phyloP scores from a whole-genome alignment of 2,113 vertebrate species.

The Panthera leo region DNA sequence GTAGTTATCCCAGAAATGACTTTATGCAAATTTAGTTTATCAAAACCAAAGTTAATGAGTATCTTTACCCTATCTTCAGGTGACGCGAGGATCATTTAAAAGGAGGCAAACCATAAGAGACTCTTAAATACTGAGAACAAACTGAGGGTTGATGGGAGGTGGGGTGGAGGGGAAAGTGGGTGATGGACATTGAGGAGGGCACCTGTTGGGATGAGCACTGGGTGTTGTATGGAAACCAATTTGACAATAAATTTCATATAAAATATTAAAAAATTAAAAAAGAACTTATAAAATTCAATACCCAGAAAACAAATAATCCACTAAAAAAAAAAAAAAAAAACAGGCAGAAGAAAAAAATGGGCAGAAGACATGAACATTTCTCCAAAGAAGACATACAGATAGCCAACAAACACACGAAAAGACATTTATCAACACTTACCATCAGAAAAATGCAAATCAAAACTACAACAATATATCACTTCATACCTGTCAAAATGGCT shows the following conservation, averaged over 20 bases:
- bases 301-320: not conserved
- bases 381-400: not conserved
- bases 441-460: not conserved
- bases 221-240: too few relatives aligned
- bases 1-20: not conserved
- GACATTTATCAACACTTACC: not conserved
- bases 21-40: not conserved
- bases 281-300: not conserved
- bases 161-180: too few relatives aligned
- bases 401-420: not conserved
- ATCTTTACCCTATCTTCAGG: not conserved
- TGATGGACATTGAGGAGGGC: too few relatives aligned
- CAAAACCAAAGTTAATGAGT: slow-evolving; percentile 3
- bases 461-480: not conserved
- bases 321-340: not conserved
- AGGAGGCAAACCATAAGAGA: too few relatives aligned
- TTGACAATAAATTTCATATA: too few relatives aligned
- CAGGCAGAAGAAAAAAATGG: not conserved
- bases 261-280: not conserved
- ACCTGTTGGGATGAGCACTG: too few relatives aligned
- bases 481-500: not conserved
- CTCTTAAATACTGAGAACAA: too few relatives aligned
- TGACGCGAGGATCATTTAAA: not conserved
- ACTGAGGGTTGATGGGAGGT: too few relatives aligned
- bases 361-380: not conserved